phyloP scores from a whole-genome alignment of 37 sponge, comb jelly and placozoan genomes.

The Diacarnus erythraeanus region DNA sequence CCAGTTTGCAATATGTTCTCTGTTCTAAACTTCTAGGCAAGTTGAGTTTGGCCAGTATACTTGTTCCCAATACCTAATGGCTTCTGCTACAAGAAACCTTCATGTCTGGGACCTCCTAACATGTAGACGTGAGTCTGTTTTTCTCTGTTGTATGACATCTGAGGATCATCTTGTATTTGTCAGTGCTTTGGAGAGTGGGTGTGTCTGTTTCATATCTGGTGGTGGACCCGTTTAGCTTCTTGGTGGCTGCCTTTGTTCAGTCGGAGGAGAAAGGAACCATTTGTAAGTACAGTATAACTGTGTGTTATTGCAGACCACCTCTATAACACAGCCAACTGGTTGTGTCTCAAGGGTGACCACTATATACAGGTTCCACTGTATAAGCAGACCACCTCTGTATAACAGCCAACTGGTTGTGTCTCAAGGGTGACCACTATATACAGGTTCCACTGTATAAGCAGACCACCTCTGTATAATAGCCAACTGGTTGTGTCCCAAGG shows the following conservation, averaged over 20 bases:
- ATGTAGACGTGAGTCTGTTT: constrained; percentile 40
- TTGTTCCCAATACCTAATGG: constrained; percentile 64
- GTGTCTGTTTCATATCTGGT: constrained; percentile 36
- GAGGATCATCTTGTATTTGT: neutral
- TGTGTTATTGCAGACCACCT: too few relatives aligned
- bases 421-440: too few relatives aligned
- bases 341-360: too few relatives aligned
- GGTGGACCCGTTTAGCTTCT: constrained; percentile 24
- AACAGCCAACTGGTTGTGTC: too few relatives aligned
- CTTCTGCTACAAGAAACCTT: constrained; percentile 39
- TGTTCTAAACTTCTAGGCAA: constrained; percentile 7
- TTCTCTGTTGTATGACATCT: neutral
- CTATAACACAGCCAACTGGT: too few relatives aligned
- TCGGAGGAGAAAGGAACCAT: neutral
- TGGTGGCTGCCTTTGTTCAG: constrained; percentile 47
- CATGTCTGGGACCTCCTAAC: constrained; percentile 71
- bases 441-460: too few relatives aligned
- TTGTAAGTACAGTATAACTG: neutral
- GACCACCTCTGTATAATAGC: too few relatives aligned
- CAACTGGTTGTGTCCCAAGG: too few relatives aligned
- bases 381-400: too few relatives aligned
- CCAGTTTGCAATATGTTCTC: too few relatives aligned
- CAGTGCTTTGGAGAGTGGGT: constrained; percentile 57
- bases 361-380: too few relatives aligned
- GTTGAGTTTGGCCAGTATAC: constrained; percentile 37